Conservation (phyloP, 1,140 invertebrate genomes). For the Rhopalosiphum padi region DNA sequence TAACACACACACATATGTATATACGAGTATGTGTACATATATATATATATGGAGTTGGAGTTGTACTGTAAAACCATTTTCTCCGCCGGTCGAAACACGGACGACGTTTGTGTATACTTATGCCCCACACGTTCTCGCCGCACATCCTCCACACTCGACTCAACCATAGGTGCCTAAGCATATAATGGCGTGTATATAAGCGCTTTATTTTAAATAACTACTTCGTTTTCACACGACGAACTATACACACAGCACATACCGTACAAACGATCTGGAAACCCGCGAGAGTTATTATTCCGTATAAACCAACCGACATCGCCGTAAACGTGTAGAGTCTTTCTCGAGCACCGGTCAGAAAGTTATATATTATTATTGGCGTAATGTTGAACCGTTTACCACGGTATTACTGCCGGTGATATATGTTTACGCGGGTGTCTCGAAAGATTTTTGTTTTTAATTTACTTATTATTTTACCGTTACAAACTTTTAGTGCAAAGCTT, state of each 20-base stretch:
- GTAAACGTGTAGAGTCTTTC: not conserved
- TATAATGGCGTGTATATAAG: not conserved
- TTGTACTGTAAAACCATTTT: conserved; percentile 5
- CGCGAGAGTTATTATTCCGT: not conserved
- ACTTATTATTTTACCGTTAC: not conserved
- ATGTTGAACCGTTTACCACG: not conserved
- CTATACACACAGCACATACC: not conserved
- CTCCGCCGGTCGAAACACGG: not conserved
- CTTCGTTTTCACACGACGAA: not conserved
- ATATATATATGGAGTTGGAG: not conserved
- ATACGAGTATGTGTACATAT: not conserved
- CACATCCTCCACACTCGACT: not conserved
- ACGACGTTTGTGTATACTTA: conserved; percentile 1
- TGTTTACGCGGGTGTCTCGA: not conserved
- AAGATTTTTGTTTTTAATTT: not conserved
- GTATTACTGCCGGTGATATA: not conserved
- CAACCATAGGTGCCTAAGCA: not conserved
- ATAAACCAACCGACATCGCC: not conserved
- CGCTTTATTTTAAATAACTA: not conserved
- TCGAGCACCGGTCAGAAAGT: not conserved
- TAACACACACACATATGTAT: not conserved
- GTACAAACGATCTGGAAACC: not conserved
- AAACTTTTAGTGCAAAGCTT: not conserved
- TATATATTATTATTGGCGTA: not conserved
- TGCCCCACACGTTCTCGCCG: not conserved